Evolutionary conservation across 2,113 vertebrate genomes (phyloP).

Genomic region (Chauna torquata): DNA sequence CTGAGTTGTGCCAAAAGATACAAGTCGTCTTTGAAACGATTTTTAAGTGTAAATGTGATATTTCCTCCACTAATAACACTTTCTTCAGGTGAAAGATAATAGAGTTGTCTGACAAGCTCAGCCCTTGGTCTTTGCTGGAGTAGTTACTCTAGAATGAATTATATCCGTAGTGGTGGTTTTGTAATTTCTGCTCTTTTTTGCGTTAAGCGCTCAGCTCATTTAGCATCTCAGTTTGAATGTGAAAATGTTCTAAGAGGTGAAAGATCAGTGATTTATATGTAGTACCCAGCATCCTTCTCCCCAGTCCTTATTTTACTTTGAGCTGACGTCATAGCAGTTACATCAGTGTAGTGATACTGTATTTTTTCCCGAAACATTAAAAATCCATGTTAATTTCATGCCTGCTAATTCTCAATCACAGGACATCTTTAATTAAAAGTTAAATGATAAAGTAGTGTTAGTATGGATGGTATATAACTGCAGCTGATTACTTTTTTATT

Average conservation of each 20-base stretch:
- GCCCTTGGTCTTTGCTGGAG: neutral
- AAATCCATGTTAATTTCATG: constrained; percentile 26
- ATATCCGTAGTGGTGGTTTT: neutral
- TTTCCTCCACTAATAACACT: constrained; percentile 43
- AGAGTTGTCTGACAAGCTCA: constrained; percentile 4
- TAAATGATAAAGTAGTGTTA: constrained; percentile 37
- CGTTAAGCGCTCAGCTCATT: neutral
- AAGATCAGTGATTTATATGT: constrained; percentile 22
- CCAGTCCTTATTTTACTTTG: neutral
- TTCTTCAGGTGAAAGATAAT: constrained; percentile 5
- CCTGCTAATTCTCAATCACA: neutral
- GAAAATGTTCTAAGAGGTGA: constrained; percentile 25
- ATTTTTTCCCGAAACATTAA: neutral
- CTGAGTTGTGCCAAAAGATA: constrained; percentile 3
- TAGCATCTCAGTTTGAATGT: constrained; percentile 4
- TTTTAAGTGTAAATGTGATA: constrained; percentile 31
- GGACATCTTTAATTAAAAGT: constrained; percentile 54
- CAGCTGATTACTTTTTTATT: constrained; percentile 24
- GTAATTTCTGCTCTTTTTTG: neutral
- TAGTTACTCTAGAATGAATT: neutral
- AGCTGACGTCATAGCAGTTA: neutral
- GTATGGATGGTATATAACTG: constrained; percentile 21
- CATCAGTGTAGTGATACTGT: neutral
- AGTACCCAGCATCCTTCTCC: neutral
- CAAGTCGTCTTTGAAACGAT: constrained; percentile 11